A percentile compares a stretch with the other conserved stretches of the same genome.
These are phyloP conservation scores for Cordilura impudica DNA, from an alignment of 2,888 invertebrate genomes.

Conservation along the genomic window DNA sequence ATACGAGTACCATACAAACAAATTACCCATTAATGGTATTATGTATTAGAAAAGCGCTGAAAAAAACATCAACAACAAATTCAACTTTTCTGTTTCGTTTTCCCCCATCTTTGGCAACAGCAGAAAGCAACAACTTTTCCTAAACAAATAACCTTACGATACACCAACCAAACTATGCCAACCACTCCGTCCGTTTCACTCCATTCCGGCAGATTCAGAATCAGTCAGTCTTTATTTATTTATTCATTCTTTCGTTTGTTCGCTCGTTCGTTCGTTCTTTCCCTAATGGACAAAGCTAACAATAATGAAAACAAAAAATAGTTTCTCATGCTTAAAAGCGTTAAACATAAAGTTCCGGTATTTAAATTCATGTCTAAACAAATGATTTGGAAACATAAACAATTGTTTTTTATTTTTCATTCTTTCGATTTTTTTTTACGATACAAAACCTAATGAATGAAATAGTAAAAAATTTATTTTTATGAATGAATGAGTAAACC, in stretches of 20 bases:
- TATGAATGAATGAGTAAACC: constrained; percentile 29
- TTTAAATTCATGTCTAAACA: constrained; percentile 72
- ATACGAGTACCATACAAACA: constrained; percentile 7
- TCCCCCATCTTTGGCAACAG: neutral
- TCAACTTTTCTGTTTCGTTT: neutral
- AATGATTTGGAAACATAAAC: constrained; percentile 63
- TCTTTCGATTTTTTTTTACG: constrained; percentile 9
- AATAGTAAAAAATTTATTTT: constrained; percentile 20
- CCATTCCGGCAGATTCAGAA: neutral
- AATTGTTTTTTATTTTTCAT: constrained; percentile 32
- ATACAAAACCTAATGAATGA: constrained; percentile 16
- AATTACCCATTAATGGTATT: neutral
- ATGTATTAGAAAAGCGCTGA: neutral
- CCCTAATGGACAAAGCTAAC: neutral
- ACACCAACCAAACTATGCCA: neutral
- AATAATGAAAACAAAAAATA: constrained; percentile 12
- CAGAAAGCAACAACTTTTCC: neutral
- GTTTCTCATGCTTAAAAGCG: constrained; percentile 74
- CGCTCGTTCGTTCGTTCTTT: neutral
- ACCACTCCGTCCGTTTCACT: neutral
- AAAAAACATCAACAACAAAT: neutral
- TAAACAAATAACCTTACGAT: neutral
- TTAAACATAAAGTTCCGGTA: constrained; percentile 75
- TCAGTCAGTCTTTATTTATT: no score
- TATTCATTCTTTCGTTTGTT: neutral